Evolutionary conservation across 2,113 vertebrate genomes (phyloP).

Genomic region (Dasyornis broadbenti): DNA sequence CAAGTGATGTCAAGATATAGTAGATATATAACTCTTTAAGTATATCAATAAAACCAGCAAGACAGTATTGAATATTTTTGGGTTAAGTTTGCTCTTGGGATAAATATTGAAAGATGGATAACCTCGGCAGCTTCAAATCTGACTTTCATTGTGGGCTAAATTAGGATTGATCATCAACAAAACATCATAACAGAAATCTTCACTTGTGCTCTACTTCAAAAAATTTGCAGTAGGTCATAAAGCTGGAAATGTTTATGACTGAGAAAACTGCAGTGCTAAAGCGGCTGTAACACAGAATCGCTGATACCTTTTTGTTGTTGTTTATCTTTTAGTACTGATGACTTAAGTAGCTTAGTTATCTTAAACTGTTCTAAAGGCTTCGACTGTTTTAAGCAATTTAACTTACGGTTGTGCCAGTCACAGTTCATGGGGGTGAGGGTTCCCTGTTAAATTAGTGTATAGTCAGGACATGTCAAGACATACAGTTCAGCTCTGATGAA

Average conservation of each 20-base stretch:
- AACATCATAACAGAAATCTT: not conserved
- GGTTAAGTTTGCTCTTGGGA: not conserved
- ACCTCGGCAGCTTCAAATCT: not conserved
- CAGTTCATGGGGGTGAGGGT: not conserved
- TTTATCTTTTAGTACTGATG: not conserved
- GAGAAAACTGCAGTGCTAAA: not conserved
- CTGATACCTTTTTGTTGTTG: not conserved
- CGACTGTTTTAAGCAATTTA: not conserved
- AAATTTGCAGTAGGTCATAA: not conserved
- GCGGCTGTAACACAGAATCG: not conserved
- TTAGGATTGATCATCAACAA: not conserved
- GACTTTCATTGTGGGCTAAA: not conserved
- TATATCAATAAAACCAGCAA: not conserved
- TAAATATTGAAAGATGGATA: not conserved
- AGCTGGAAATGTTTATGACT: not conserved
- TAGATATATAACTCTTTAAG: not conserved
- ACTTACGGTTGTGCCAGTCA: not conserved
- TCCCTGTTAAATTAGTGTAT: not conserved
- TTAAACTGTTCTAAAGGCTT: not conserved
- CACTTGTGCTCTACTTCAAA: not conserved
- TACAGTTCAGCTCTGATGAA: not conserved
- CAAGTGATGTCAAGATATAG: not conserved
- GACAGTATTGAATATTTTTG: not conserved
- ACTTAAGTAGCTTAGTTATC: slow-evolving; percentile 4
- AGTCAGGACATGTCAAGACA: not conserved